Evolutionary conservation across 2,888 invertebrate genomes (phyloP).

Genomic region (Subacronicta megacephala): DNA sequence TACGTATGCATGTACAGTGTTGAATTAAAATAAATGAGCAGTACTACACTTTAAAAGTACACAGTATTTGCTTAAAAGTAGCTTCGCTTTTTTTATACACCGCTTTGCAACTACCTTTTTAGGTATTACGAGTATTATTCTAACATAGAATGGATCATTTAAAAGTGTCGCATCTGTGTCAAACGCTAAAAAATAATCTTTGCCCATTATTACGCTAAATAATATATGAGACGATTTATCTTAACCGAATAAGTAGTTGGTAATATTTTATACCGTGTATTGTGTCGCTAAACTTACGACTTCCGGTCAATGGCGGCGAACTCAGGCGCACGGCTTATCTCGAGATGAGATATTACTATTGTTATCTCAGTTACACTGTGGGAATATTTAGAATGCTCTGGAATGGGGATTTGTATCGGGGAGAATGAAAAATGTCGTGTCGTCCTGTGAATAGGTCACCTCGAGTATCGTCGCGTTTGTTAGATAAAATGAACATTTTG

Average conservation of each 20-base stretch:
- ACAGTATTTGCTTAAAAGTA: no score
- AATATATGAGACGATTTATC: slow-evolving; percentile 86
- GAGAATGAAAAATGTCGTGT: slow-evolving; percentile 24
- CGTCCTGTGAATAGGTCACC: slow-evolving; percentile 29
- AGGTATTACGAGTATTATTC: no score
- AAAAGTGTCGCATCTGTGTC: slow-evolving; percentile 50
- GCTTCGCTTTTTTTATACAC: no score
- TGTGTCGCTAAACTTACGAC: slow-evolving; percentile 70
- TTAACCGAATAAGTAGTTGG: slow-evolving; percentile 78
- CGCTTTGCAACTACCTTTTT: no score
- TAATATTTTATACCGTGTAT: slow-evolving; percentile 74
- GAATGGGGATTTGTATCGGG: slow-evolving; percentile 36
- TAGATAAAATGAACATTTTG: no score
- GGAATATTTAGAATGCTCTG: slow-evolving; percentile 51
- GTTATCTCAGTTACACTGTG: slow-evolving; percentile 55
- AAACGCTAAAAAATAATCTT: slow-evolving; percentile 63
- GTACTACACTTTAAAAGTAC: no score
- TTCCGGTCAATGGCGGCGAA: slow-evolving; percentile 72
- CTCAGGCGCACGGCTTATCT: slow-evolving; percentile 58
- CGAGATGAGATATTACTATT: slow-evolving; percentile 65
- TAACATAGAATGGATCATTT: no score
- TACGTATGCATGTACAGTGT: no score
- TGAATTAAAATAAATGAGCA: no score
- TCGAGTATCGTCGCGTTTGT: neutral
- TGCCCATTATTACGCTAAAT: slow-evolving; percentile 78